Evolutionary conservation across 1,140 invertebrate genomes (phyloP), one percentile per base, ranked within the genome.

Genomic region (Olivierus martensii): DNA sequence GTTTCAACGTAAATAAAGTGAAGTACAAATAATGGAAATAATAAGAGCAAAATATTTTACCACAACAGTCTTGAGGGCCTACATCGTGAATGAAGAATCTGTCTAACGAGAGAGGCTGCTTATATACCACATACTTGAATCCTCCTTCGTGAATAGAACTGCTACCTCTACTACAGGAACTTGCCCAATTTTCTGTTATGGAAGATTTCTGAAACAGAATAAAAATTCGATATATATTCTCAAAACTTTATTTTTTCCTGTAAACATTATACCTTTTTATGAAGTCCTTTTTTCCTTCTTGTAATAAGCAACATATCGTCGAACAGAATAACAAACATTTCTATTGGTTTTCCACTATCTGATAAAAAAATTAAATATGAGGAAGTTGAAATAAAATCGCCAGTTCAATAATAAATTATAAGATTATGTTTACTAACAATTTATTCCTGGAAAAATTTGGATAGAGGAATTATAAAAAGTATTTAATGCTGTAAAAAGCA

Each of bases 281-380:
- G 68, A 34, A 67, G 68, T 46, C 71, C 70, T 58, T 80, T 80
- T 63, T 82, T 82, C 43, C 74, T 65, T 63, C 78, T 72, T 3
- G 80, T 80, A 21, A 81, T 71, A 34, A 82, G 67, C n/a, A 82
- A 69, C 71, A 82, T 80, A 62, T 82, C 80, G 62, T 82, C 80
- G 66, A 82, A 83, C 4, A 82, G 67, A 57, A 82, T 79, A 37
- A 80, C 68, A 62, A 78, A 79, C 63, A 77, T 75, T 62, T 80
- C 78, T 15, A 67, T 64, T 6, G 71, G 69, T 62, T 77, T 75
- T 36, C 75, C 73, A 57, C 72, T 68, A 61, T 79, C 77, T 73
- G 56, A 37, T 60, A 55, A 36, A 49, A 15, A 46, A 12, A 34
- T 43, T n/a, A 14, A 52, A 35, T 19, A 18, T 39, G n/a, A n/a